phyloP scores from a whole-genome alignment of 2,113 vertebrate species.

The Delphinus delphis region DNA sequence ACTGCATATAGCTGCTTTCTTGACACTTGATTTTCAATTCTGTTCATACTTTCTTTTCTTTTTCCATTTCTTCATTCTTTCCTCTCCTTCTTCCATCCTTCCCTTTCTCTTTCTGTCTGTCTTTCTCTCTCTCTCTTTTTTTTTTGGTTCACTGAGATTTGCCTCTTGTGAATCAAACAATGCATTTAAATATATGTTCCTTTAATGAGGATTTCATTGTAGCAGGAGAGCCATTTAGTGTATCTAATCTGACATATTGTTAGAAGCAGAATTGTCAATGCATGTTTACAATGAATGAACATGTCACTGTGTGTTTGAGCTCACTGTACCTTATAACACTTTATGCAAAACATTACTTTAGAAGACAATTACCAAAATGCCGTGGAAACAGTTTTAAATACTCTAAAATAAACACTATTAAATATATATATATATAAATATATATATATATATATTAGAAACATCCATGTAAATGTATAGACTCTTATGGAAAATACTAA shows the following conservation, averaged over 20 bases:
- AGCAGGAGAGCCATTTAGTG: neutral
- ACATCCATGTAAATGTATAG: neutral
- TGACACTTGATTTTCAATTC: neutral
- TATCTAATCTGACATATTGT: neutral
- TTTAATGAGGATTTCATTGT: neutral
- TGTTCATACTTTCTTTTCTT: neutral
- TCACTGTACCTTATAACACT: neutral
- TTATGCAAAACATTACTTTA: neutral
- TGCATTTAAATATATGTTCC: neutral
- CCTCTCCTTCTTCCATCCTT: no score
- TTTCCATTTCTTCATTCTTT: neutral
- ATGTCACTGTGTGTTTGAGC: neutral
- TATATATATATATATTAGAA: neutral
- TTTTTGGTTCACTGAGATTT: neutral
- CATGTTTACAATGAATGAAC: neutral
- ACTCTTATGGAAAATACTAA: neutral
- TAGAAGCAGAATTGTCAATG: neutral
- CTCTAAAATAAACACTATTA: neutral
- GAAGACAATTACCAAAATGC: neutral
- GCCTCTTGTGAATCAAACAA: neutral
- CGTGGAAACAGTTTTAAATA: neutral
- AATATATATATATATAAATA: neutral
- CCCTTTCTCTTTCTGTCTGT: neutral
- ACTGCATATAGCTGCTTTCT: neutral
- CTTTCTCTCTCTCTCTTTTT: neutral